Conservation (phyloP, 2,888 invertebrate species). For the Pterostichus madidus region DNA sequence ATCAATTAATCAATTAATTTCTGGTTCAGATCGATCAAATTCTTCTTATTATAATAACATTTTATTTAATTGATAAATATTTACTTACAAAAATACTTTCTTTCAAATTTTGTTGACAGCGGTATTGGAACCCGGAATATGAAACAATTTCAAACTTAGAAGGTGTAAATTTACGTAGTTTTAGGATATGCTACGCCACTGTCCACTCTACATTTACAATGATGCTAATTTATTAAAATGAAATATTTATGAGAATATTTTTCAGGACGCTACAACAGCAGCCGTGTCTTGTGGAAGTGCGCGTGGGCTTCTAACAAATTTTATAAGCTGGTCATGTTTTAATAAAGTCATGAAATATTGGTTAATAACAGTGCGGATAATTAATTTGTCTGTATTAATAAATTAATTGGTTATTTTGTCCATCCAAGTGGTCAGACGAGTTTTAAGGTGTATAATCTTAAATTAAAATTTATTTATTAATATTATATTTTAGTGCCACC, state of each 20-base stretch:
- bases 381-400: slow-evolving; percentile 27
- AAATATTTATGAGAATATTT: slow-evolving; percentile 29
- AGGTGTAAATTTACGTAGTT: not conserved
- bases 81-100: too few relatives aligned
- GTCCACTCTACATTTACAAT: not conserved
- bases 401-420: slow-evolving; percentile 30
- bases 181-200: not conserved
- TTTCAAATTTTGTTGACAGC: too few relatives aligned
- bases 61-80: too few relatives aligned
- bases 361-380: slow-evolving; percentile 16
- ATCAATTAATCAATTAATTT: too few relatives aligned
- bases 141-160: too few relatives aligned
- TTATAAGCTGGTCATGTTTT: slow-evolving; percentile 6
- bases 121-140: too few relatives aligned
- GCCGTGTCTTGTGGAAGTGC: not conserved
- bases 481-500: slow-evolving; percentile 20
- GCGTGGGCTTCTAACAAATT: slow-evolving; percentile 24
- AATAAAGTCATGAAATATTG: slow-evolving; percentile 40
- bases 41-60: too few relatives aligned
- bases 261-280: slow-evolving; percentile 16
- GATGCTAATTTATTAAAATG: slow-evolving; percentile 28
- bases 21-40: too few relatives aligned
- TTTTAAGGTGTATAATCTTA: slow-evolving; percentile 17
- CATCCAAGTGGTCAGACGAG: not conserved
- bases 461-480: slow-evolving; percentile 25